These are phyloP conservation scores for Hypena proboscidalis DNA, from an alignment of 2,888 invertebrate genomes.

Conservation along the genomic window DNA sequence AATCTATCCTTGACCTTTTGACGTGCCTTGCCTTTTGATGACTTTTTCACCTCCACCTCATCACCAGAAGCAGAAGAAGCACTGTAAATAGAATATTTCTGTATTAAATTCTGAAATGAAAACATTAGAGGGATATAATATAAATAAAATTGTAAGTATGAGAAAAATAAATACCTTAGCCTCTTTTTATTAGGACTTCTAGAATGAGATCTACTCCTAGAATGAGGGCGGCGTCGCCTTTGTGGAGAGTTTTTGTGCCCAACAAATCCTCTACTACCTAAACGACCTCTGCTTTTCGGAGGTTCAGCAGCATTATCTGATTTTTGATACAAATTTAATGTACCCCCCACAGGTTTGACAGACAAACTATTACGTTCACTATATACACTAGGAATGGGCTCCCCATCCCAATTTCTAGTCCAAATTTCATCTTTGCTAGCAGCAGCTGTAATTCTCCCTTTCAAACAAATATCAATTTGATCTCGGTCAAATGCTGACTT, in stretches of 20 bases:
- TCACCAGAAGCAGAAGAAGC: conserved; percentile 82
- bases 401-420: conserved; percentile 97
- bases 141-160: conserved; percentile 5
- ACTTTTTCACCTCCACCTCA: conserved; percentile 82
- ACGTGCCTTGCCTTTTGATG: conserved; percentile 66
- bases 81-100: conserved; percentile 60
- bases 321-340: conserved; percentile 86
- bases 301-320: conserved; percentile 61
- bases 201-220: conserved; percentile 73
- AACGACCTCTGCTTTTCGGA: conserved; percentile 53
- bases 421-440: conserved; percentile 94
- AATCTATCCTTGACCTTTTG: conserved; percentile 86
- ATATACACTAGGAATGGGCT: conserved; percentile 95
- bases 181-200: conserved; percentile 82
- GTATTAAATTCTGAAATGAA: neutral
- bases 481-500: conserved; percentile 95
- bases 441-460: conserved; percentile 96
- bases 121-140: conserved; percentile 2
- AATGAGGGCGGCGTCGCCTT: conserved; percentile 64
- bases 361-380: conserved; percentile 90
- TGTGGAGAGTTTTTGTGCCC: conserved; percentile 67
- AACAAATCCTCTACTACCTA: conserved; percentile 51
- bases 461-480: conserved; percentile 96
- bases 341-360: conserved; percentile 86
- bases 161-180: conserved; percentile 61